Percentiles rank a stretch among this genome's conserved stretches.
Evolutionary conservation across 1,140 invertebrate genomes (phyloP).

Genomic region (Drosophila navojoa): DNA sequence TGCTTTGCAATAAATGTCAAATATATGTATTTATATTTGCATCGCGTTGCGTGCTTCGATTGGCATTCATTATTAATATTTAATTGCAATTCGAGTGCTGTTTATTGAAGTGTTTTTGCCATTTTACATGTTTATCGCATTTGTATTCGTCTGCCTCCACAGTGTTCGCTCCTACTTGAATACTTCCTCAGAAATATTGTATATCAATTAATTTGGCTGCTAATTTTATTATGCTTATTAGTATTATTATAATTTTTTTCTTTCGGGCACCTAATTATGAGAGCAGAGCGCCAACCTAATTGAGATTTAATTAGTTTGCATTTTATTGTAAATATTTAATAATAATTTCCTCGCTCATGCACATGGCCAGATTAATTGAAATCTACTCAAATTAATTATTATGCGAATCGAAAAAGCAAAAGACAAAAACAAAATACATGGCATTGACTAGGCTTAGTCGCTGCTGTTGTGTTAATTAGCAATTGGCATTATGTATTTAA

Average conservation of each 20-base stretch:
- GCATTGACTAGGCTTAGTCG: neutral
- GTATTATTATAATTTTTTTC: neutral
- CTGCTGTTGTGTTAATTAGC: slow-evolving; percentile 26
- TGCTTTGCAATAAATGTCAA: neutral
- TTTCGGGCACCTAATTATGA: slow-evolving; percentile 25
- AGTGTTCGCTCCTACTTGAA: neutral
- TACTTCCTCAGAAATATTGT: neutral
- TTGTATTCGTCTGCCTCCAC: slow-evolving; percentile 2
- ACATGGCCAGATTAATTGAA: slow-evolving; percentile 24
- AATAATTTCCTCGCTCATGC: slow-evolving; percentile 8
- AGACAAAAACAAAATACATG: neutral
- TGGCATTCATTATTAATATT: slow-evolving; percentile 46
- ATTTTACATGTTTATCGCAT: slow-evolving; percentile 47
- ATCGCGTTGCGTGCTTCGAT: slow-evolving; percentile 7
- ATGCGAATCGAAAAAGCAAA: neutral
- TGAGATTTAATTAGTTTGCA: slow-evolving; percentile 53
- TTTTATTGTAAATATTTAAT: slow-evolving; percentile 49
- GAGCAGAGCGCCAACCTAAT: slow-evolving; percentile 42
- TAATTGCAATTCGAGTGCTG: slow-evolving; percentile 52
- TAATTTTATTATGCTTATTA: slow-evolving; percentile 24
- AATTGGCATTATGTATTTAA: slow-evolving; percentile 20
- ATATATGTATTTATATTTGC: neutral
- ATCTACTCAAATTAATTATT: slow-evolving; percentile 30
- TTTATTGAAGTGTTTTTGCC: slow-evolving; percentile 54
- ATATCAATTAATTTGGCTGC: slow-evolving; percentile 36